Conservation (phyloP, 2,797 vertebrate species). For the Aphelocoma californica region DNA sequence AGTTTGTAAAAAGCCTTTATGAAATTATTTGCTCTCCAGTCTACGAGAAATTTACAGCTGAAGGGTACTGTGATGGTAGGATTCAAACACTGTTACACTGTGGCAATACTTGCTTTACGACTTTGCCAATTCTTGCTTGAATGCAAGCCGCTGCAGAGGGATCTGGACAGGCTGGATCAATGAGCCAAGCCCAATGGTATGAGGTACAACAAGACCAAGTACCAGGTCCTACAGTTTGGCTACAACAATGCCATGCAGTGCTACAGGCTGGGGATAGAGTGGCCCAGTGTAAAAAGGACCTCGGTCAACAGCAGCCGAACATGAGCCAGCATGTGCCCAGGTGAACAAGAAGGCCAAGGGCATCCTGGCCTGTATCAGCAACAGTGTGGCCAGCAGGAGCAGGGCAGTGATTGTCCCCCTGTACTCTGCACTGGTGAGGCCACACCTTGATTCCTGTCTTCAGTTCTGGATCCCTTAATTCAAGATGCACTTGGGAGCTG, state of each 20-base stretch:
- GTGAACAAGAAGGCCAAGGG: rapidly evolving
- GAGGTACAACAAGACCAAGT: too few relatives aligned
- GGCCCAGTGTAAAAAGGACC: background rate
- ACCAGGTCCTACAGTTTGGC: background rate
- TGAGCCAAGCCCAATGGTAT: too few relatives aligned
- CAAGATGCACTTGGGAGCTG: background rate
- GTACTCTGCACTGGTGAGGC: background rate
- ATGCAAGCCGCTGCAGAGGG: background rate
- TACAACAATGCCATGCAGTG: rapidly evolving
- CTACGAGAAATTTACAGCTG: background rate
- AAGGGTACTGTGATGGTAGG: background rate
- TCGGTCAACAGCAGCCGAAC: background rate
- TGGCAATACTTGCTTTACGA: background rate
- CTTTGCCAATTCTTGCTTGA: background rate
- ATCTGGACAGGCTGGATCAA: rapidly evolving
- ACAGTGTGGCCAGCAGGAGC: rapidly evolving
- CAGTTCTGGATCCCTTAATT: too few relatives aligned
- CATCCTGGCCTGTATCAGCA: background rate
- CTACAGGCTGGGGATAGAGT: background rate
- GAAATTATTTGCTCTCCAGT: background rate
- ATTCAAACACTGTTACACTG: background rate
- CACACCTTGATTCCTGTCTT: background rate
- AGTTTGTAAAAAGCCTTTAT: background rate
- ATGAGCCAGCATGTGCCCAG: background rate
- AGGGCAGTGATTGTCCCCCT: rapidly evolving